phyloP scores from a whole-genome alignment of 2,113 vertebrate genomes.

The Morone saxatilis region DNA sequence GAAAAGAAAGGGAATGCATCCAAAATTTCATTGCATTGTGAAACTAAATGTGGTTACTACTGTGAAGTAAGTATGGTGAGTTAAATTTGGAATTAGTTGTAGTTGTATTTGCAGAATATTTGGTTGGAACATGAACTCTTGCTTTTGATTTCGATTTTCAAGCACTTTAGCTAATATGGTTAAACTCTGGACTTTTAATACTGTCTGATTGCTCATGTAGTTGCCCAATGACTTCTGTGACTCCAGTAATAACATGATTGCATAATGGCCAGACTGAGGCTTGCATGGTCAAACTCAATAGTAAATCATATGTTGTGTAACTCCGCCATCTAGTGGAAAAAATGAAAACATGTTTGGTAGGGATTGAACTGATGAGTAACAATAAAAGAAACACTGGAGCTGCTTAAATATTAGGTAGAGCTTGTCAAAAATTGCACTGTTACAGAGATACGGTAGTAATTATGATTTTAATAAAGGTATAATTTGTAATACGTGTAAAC shows the following conservation, averaged over 20 bases:
- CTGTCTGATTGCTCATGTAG: not conserved
- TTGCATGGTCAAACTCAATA: no score
- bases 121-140: not conserved
- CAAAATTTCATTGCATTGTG: not conserved
- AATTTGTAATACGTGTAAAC: not conserved
- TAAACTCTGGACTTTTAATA: not conserved
- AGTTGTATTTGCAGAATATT: not conserved
- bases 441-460: not conserved
- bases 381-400: not conserved
- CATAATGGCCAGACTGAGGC: no score
- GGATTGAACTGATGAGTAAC: not conserved
- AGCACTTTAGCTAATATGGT: not conserved
- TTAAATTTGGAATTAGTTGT: not conserved
- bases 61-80: no score
- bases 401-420: not conserved
- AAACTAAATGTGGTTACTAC: not conserved
- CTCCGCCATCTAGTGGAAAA: conserved; percentile 72
- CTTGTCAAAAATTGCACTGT: not conserved
- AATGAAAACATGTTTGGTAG: not conserved
- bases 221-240: not conserved
- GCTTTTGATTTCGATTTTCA: not conserved
- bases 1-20: no score
- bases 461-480: not conserved
- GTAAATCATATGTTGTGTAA: not conserved
- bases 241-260: no score